phyloP scores from a whole-genome alignment of 1,140 invertebrate genomes.

The Drosophila watanabei region DNA sequence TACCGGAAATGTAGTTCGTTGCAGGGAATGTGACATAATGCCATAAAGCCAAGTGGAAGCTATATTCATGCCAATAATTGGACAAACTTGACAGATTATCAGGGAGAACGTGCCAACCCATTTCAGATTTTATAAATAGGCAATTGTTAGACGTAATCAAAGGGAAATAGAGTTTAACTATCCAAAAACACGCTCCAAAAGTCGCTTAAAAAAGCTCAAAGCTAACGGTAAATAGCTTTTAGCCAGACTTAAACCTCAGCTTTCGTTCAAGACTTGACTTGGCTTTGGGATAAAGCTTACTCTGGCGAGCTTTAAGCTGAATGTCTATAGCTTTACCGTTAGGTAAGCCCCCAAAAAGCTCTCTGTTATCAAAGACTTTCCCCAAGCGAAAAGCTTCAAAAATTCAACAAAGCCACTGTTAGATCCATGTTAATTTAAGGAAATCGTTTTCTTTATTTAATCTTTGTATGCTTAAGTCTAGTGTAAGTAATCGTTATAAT shows the following conservation, averaged over 20 bases:
- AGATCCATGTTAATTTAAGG: conserved; percentile 65
- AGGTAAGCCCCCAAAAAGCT: background rate
- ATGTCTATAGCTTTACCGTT: background rate
- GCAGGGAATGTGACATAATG: conserved; percentile 1
- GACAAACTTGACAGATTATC: conserved; percentile 11
- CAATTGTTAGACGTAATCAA: background rate
- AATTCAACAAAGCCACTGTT: background rate
- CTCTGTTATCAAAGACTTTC: conserved; percentile 1
- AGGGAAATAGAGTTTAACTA: background rate
- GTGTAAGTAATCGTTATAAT: conserved; percentile 76
- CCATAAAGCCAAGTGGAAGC: background rate
- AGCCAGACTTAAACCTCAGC: background rate
- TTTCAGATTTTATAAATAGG: background rate
- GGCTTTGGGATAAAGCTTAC: background rate
- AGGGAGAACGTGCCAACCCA: background rate
- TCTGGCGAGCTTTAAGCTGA: conserved; percentile 1
- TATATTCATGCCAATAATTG: conserved; percentile 21
- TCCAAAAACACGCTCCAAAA: conserved; percentile 1
- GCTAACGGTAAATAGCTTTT: background rate
- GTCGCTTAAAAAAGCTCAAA: background rate
- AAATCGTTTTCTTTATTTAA: conserved; percentile 81
- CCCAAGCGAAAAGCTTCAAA: background rate
- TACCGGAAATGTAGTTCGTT: conserved; percentile 25
- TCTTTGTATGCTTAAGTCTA: conserved; percentile 67
- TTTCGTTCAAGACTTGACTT: background rate